Evolutionary conservation across 2,888 invertebrate species (phyloP), one percentile per base, ranked within the genome.

Genomic region (Ferrisia virgata): DNA sequence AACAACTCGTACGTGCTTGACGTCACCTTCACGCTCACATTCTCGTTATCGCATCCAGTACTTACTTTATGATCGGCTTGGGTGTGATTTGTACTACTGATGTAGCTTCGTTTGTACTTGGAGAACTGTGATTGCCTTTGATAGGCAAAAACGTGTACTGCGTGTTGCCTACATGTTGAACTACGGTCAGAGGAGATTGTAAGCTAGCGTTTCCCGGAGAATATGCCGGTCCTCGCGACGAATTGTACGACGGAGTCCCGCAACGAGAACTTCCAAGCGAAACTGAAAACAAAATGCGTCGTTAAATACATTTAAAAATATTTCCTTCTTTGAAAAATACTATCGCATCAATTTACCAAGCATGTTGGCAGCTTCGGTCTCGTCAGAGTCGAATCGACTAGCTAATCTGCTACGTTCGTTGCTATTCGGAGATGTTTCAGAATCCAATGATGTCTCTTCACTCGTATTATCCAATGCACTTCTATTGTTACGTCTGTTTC

Each of bases 291-390:
- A 22, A 8, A 53, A 22, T 9, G 13, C 8, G 2, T 47, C 15
- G 43, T 58, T 81, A n/a, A 25, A 22, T 39, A 78, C 25, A 82
- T 47, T n/a, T 43, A 79, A n/a, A 31, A 43, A 47, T 47, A 15
- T 22, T 9, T 79, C 39, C 39, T 39, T 22, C 1, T n/a, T n/a
- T 15, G 78, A 1, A 78, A 33, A 33, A 33, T 33, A 3, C 78
- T 3, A 13, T 40, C n/a, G 47, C 2, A 47, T 79, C 2, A 28
- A 36, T 40, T 15, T 90, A 94, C 95, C 95, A 86, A 98, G 91
- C 96, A 97, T 97, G 89, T 96, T 97, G 79, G 98, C 98, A 85
- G 96, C 98, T 90, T 98, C 98, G 0, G 96, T 97, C 90, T 98
- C 98, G 88, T 98, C 97, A 87, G 94, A 95, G 89, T 96, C 96